Percentiles rank a stretch among this genome's conserved stretches.
Conservation (phyloP, 2,113 vertebrate genomes). For the Oceanites oceanicus region DNA sequence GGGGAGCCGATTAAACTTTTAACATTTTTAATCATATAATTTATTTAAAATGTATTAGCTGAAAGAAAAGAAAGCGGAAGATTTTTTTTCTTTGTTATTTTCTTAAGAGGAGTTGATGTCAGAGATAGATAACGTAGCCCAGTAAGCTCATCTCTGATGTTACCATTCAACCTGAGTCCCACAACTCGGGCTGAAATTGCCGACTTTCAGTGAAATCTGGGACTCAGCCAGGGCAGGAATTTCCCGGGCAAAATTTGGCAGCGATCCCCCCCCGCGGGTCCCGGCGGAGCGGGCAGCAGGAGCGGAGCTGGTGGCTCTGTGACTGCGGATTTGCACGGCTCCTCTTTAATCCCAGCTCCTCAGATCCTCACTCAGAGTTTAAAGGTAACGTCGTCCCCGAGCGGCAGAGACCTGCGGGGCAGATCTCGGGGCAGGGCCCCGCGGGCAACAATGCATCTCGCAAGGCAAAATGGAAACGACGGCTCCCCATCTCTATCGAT, state of each 20-base stretch:
- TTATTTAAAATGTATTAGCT: background rate
- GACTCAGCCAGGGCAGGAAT: background rate
- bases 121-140: background rate
- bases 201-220: background rate
- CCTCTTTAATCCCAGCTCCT: background rate
- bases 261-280: accelerated
- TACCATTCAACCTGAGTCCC: accelerated
- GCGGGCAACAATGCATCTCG: accelerated
- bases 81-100: background rate
- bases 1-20: background rate
- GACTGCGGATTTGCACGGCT: accelerated
- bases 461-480: background rate
- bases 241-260: background rate
- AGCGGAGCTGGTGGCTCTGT: background rate
- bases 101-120: background rate
- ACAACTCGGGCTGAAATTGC: background rate
- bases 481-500: background rate
- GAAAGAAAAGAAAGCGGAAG: background rate
- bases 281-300: background rate
- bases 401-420: background rate
- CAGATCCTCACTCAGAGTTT: background rate
- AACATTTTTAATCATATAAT: slow-evolving; percentile 10
- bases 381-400: background rate
- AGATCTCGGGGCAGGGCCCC: background rate
- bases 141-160: background rate